Evolutionary conservation across 1,140 invertebrate species (phyloP), one percentile per base, ranked within the genome.

Genomic region (Pachypeltis micranthus): DNA sequence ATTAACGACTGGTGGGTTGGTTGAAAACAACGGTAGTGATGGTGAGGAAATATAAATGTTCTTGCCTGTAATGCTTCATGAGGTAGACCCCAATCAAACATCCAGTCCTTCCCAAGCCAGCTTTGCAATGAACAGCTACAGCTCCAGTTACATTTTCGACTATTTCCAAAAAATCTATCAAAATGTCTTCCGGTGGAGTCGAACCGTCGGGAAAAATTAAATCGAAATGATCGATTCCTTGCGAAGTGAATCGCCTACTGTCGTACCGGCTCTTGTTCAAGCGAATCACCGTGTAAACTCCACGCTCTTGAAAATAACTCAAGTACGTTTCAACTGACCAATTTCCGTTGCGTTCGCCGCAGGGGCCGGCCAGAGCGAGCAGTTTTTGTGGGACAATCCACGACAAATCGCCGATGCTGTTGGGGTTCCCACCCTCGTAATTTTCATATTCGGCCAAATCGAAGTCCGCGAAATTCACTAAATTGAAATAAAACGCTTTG

Each of bases 351-450:
- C 77, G 63, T 78, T 79, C 73, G 74, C 83, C 71, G 70, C 96
- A 92, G 7, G 96, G 96, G 0, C 96, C 96, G 76, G 93, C 98
- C 76, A 99, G 98, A 10, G 95, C 96, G 61, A 99, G 82, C 77
- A 97, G 95, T 78, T 98, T 99, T 61, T 87, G 85, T 3, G 96
- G 96, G 34, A 99, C 81, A 70, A 99, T 95, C 96, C 96, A 99
- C 79, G 98, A 99, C 61, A 99, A 83, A 75, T 99, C 96, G 24
- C 96, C 96, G 76, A 96, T 96, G 25, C 25, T 56, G 2, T 56
- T 14, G 25, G 25, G 54, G 76, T 98, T 90, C n/a, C 98, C 94
- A 78, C 89, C 86, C 84, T 92, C 90, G 76, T 90, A 93, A 75
- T 85, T 85, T 74, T 98, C 90, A 77, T 98, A 98, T 74, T 98